Percentiles rank a stretch among this genome's conserved stretches.
These are phyloP conservation scores for Crossocerus cetratus DNA, from an alignment of 2,888 invertebrate genomes.

Conservation along the genomic window DNA sequence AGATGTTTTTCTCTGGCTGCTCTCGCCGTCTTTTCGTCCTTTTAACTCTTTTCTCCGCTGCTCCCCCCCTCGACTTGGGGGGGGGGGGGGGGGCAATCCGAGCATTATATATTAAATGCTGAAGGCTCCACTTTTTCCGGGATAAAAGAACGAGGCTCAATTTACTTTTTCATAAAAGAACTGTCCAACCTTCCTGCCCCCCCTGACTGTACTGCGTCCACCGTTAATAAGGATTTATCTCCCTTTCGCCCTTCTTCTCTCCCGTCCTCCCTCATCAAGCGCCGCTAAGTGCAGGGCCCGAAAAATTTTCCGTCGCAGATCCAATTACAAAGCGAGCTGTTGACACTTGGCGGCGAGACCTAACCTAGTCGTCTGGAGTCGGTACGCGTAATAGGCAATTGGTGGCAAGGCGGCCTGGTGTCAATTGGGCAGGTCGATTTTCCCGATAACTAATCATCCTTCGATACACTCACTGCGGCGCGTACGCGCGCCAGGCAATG, in stretches of 20 bases:
- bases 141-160: constrained; percentile 3
- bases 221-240: background rate
- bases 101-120: background rate
- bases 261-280: too few species aligned
- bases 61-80: too few species aligned
- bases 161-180: background rate
- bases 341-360: too few species aligned
- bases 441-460: constrained; percentile 32
- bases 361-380: too few species aligned
- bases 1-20: background rate
- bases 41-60: background rate
- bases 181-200: background rate
- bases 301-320: too few species aligned
- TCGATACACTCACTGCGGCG: constrained; percentile 43
- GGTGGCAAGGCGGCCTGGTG: too few species aligned
- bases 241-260: background rate
- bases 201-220: background rate
- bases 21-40: background rate
- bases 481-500: constrained; percentile 40
- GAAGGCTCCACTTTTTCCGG: background rate
- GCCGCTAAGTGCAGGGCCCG: too few species aligned
- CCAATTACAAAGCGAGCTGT: too few species aligned
- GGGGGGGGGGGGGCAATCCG: background rate
- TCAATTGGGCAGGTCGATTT: too few species aligned
- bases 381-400: too few species aligned